phyloP scores from a whole-genome alignment of 2,888 invertebrate genomes.

The Nemotelus pantherinus region DNA sequence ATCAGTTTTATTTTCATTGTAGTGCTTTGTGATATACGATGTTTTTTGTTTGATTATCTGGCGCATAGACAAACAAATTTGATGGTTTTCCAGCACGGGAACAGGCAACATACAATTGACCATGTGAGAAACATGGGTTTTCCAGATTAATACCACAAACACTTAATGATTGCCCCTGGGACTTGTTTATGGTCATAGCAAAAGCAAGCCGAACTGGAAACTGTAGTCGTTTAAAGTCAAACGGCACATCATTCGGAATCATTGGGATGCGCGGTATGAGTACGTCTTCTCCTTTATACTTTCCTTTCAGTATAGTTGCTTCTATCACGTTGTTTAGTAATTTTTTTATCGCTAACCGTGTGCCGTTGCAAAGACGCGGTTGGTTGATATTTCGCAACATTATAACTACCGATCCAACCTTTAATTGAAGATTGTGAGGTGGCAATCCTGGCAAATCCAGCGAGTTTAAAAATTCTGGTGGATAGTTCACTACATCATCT shows the following conservation, averaged over 20 bases:
- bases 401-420: too few relatives aligned
- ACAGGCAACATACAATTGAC: constrained; percentile 11
- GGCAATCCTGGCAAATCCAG: not conserved
- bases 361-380: too few relatives aligned
- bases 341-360: not conserved
- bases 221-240: too few relatives aligned
- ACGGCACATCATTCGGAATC: too few relatives aligned
- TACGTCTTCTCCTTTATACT: too few relatives aligned
- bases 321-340: constrained; percentile 2
- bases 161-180: too few relatives aligned
- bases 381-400: too few relatives aligned
- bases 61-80: constrained; percentile 12
- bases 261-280: too few relatives aligned
- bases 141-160: not conserved
- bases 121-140: constrained; percentile 14
- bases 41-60: constrained; percentile 12
- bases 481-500: too few relatives aligned
- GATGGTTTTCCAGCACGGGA: constrained; percentile 9
- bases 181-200: too few relatives aligned
- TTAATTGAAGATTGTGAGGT: not conserved
- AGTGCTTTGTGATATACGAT: constrained; percentile 4
- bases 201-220: too few relatives aligned
- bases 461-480: too few relatives aligned
- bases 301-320: not conserved
- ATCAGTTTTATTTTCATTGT: constrained; percentile 15